A percentile compares a stretch with the other conserved stretches of the same genome.
Conservation (phyloP, 1,140 invertebrate genomes). For the Drosophila lacertosa region DNA sequence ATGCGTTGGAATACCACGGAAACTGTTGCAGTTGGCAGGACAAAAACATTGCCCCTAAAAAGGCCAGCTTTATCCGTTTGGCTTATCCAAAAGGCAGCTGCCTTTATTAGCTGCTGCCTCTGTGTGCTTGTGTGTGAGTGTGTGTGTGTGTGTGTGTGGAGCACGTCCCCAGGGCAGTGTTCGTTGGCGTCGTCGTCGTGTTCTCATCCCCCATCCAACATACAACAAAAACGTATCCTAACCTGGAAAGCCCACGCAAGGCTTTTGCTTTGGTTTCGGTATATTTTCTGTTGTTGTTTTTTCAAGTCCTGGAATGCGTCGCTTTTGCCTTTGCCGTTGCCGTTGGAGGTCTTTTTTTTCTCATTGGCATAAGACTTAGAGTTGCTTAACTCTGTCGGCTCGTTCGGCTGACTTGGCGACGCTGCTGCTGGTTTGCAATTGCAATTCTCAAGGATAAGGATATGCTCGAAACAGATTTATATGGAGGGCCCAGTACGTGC, state of each 20-base stretch:
- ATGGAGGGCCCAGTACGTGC: constrained; percentile 76
- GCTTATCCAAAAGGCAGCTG: constrained; percentile 61
- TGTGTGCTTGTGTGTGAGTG: constrained; percentile 37
- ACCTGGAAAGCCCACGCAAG: constrained; percentile 64
- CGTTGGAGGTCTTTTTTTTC: constrained; percentile 27
- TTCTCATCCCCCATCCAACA: constrained; percentile 4
- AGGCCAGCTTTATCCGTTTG: constrained; percentile 62
- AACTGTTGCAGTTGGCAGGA: constrained; percentile 72
- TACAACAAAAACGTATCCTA: constrained; percentile 1
- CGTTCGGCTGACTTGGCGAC: constrained; percentile 36
- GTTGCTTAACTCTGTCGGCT: constrained; percentile 12
- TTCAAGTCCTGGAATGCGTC: constrained; percentile 61
- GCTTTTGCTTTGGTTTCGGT: constrained; percentile 29
- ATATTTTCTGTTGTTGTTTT: constrained; percentile 40
- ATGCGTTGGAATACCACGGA: constrained; percentile 65
- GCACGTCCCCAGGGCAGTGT: constrained; percentile 55
- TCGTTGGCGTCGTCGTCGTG: constrained; percentile 16
- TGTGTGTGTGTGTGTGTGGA: constrained; percentile 36
- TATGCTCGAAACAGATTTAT: constrained; percentile 81
- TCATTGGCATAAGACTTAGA: constrained; percentile 29
- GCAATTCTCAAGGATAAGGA: constrained; percentile 82
- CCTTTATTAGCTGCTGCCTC: constrained; percentile 51
- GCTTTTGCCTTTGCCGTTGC: constrained; percentile 30
- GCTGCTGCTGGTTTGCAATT: constrained; percentile 70
- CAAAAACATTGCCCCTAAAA: constrained; percentile 68